These are phyloP conservation scores for Ispidina lecontei DNA, from an alignment of 2,797 vertebrate genomes.

Conservation along the genomic window DNA sequence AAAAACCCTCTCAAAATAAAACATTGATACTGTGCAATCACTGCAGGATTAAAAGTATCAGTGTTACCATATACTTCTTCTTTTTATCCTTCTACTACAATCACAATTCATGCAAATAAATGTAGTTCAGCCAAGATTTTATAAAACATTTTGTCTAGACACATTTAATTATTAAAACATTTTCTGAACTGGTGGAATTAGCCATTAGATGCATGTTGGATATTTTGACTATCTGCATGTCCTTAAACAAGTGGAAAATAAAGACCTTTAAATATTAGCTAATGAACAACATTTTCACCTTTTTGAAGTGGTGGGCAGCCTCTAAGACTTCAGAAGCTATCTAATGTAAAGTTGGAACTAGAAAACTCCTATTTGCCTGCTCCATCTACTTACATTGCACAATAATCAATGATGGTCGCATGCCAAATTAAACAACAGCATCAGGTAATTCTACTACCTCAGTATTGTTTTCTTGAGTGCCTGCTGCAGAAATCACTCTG, in stretches of 20 bases:
- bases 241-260: background rate
- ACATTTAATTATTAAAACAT: background rate
- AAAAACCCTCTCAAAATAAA: background rate
- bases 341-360: background rate
- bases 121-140: background rate
- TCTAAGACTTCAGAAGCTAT: background rate
- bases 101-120: background rate
- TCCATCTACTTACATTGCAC: background rate
- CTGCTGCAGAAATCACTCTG: background rate
- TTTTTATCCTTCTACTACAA: background rate
- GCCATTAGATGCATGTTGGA: background rate
- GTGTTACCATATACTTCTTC: background rate
- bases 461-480: background rate
- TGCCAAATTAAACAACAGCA: slow-evolving; percentile 33
- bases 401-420: background rate
- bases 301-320: background rate
- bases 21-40: background rate
- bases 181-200: background rate
- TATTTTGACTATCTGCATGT: background rate
- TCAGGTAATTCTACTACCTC: background rate
- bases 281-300: background rate
- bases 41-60: background rate
- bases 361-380: background rate
- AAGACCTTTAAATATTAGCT: background rate
- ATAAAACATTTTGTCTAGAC: background rate